Evolutionary conservation across 2,888 invertebrate genomes (phyloP), one percentile per base, ranked within the genome.

Genomic region (Drosophila basisetae): DNA sequence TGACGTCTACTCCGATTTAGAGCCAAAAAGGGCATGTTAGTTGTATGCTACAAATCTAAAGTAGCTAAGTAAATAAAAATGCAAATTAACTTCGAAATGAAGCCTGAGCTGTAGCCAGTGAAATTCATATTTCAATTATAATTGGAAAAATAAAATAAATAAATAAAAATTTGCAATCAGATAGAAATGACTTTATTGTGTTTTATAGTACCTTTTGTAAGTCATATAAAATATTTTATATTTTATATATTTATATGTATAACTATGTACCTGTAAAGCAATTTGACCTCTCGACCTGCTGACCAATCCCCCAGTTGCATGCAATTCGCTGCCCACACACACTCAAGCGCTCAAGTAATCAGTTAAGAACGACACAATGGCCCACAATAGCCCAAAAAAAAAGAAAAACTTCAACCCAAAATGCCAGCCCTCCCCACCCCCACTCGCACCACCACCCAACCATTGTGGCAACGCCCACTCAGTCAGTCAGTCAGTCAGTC

Each of bases 391-490:
- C 60, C 67, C 41, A 53, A 58, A 18, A 28, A 37, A 43, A 37
- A 35, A 43, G 37, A 35, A 35, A 58, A 35, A n/a, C 4, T 0
- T 9, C 41, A n/a, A n/a, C 25, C 16, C 0, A 35, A 35, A 35
- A 13, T 18, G 22, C 10, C 49, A 22, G 52, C 4, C 7, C 11
- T 3, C 49, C 13, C 55, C 11, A 0, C 35, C 10, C 30, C 28
- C 22, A 22, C 22, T 18, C 41, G 2, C 30, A n/a, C 39, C 2
- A 10, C 6, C 30, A 11, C 18, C 35, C 39, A 39, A 30, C n/a
- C 28, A 49, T 39, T 63, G 54, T 35, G 55, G 66, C 62, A 66
- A 80, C 80, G 78, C 78, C 80, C 74, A 77, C 74, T 47, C 50
- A 66, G 69, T 61, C 75, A 68, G 69, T 63, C 75, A 68, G 47